Percentiles rank a stretch among this genome's conserved stretches.
Conservation (phyloP, 2,113 vertebrate species). For the Cyphomyrus discorhynchus region DNA sequence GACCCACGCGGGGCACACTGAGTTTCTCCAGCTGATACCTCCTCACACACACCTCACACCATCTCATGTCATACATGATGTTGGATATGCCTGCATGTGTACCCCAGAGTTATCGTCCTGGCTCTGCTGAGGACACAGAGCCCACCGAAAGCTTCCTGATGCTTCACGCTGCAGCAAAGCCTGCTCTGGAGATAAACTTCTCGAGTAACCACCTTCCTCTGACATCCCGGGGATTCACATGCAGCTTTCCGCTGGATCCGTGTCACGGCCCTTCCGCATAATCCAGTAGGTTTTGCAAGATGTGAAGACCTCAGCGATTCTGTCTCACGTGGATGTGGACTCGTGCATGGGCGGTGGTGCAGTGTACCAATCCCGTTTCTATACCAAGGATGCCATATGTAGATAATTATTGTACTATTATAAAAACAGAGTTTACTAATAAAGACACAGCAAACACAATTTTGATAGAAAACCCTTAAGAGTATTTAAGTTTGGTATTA, state of each 20-base stretch:
- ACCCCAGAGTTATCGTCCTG: not conserved
- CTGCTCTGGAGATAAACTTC: not conserved
- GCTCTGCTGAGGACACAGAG: not conserved
- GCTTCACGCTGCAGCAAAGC: not conserved
- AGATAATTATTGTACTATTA: not conserved
- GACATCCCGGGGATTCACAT: not conserved
- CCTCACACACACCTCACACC: not conserved
- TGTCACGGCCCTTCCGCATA: not conserved
- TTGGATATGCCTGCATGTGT: not conserved
- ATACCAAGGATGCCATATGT: not conserved
- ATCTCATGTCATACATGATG: not conserved
- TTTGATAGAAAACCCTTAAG: not conserved
- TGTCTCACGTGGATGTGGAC: not conserved
- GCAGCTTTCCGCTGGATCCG: not conserved
- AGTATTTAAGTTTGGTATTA: not conserved
- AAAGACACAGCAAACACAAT: not conserved
- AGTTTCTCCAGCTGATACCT: not conserved
- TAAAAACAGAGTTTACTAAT: not conserved
- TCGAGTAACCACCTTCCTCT: not conserved
- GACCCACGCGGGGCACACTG: not conserved
- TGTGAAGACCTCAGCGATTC: not conserved
- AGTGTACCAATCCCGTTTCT: not conserved
- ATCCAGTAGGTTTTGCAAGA: not conserved
- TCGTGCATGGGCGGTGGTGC: not conserved
- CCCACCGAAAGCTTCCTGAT: not conserved